phyloP scores from a whole-genome alignment of 2,888 invertebrate species.

The Amphipoea lucens region DNA sequence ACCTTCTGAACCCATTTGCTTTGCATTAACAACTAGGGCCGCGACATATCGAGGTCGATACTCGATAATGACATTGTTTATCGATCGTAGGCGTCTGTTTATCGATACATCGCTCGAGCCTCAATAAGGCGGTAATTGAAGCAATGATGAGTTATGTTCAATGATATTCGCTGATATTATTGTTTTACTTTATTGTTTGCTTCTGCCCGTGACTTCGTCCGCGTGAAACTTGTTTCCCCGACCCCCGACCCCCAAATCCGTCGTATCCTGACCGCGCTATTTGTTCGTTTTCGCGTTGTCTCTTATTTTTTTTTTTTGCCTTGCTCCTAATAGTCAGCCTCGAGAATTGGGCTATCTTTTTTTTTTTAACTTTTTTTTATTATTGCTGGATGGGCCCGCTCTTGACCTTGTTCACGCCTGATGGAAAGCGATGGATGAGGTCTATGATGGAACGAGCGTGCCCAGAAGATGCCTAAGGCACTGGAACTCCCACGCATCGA shows the following conservation, averaged over 20 bases:
- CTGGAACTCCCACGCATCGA: too few relatives aligned
- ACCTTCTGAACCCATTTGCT: slow-evolving; percentile 44
- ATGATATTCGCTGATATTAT: slow-evolving; percentile 34
- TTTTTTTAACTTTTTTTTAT: too few relatives aligned
- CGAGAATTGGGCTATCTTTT: not conserved
- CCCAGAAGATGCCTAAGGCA: too few relatives aligned
- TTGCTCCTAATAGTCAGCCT: too few relatives aligned
- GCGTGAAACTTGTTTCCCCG: not conserved
- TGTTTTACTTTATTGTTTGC: slow-evolving; percentile 43
- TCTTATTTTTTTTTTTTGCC: not conserved
- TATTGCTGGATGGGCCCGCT: too few relatives aligned
- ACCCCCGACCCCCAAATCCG: not conserved
- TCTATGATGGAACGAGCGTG: too few relatives aligned
- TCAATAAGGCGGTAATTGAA: slow-evolving; percentile 55
- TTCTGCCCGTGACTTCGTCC: not conserved
- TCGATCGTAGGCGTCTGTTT: slow-evolving; percentile 61
- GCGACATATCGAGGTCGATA: slow-evolving; percentile 61
- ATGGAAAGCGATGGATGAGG: too few relatives aligned
- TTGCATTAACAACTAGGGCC: slow-evolving; percentile 37
- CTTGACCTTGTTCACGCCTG: too few relatives aligned
- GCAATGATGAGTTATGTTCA: slow-evolving; percentile 51
- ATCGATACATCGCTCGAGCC: slow-evolving; percentile 50
- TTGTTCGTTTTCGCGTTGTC: not conserved
- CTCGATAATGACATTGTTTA: slow-evolving; percentile 61
- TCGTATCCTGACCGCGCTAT: not conserved